phyloP scores from a whole-genome alignment of 2,113 vertebrate species.

The Indri indri region DNA sequence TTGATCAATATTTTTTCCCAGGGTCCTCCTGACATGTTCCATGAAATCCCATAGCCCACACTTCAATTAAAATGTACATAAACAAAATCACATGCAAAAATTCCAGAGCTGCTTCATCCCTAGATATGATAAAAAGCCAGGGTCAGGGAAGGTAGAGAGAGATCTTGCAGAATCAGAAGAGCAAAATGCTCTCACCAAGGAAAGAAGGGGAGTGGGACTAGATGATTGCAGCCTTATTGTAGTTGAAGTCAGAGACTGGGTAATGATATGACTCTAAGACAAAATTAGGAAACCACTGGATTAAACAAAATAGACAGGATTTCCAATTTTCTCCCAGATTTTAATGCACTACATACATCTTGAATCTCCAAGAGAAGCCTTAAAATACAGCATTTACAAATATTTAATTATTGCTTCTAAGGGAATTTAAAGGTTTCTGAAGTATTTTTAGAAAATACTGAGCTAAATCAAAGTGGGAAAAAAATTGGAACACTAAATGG shows the following conservation, averaged over 20 bases:
- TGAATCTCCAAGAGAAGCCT: neutral
- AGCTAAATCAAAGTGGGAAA: neutral
- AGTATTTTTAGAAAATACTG: slow-evolving; percentile 33
- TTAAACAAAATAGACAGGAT: neutral
- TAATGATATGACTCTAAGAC: neutral
- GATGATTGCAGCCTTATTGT: neutral
- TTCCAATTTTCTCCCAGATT: neutral
- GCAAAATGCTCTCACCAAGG: neutral
- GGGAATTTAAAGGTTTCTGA: neutral
- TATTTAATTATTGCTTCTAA: slow-evolving; percentile 20
- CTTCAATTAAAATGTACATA: neutral
- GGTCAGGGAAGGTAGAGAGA: neutral
- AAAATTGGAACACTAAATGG: slow-evolving; percentile 11
- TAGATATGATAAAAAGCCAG: neutral
- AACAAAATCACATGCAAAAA: neutral
- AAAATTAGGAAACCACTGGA: neutral
- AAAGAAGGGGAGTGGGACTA: neutral
- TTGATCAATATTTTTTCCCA: neutral
- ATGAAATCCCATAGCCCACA: neutral
- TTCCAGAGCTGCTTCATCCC: neutral
- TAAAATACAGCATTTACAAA: neutral
- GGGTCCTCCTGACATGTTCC: neutral
- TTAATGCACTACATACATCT: neutral
- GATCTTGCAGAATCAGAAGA: neutral
- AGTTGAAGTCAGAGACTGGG: neutral